Evolutionary conservation across 2,888 invertebrate species (phyloP).

Genomic region (Fissipunctia ypsillon): DNA sequence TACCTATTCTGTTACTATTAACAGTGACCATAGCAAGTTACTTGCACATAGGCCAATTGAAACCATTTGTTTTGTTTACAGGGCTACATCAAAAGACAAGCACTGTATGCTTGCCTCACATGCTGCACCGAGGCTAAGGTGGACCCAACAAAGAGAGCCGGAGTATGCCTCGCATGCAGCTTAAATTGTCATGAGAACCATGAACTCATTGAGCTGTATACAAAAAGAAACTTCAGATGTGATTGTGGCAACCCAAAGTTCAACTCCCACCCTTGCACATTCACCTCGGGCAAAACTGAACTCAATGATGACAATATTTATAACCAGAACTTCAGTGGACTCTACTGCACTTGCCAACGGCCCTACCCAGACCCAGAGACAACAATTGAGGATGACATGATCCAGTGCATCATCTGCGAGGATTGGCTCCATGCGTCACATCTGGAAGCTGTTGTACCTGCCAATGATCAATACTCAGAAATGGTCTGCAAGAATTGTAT

Average conservation of each 20-base stretch:
- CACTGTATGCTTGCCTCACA: constrained; percentile 98
- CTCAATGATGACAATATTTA: constrained; percentile 94
- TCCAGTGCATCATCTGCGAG: constrained; percentile 98
- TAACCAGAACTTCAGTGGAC: constrained; percentile 98
- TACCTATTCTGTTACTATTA: not conserved
- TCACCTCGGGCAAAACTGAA: constrained; percentile 91
- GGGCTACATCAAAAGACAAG: constrained; percentile 98
- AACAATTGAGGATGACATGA: constrained; percentile 96
- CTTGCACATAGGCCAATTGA: not conserved
- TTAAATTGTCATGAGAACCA: constrained; percentile 98
- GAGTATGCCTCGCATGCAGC: constrained; percentile 98
- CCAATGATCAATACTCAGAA: constrained; percentile 93
- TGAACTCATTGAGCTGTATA: constrained; percentile 98
- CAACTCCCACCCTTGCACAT: constrained; percentile 92
- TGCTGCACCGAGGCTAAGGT: constrained; percentile 93
- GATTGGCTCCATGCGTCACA: constrained; percentile 98
- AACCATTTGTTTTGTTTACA: constrained; percentile 80
- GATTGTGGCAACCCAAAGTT: constrained; percentile 97
- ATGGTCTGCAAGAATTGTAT: constrained; percentile 96
- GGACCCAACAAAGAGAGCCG: constrained; percentile 92
- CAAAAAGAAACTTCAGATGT: constrained; percentile 98
- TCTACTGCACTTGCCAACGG: constrained; percentile 97
- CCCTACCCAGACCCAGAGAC: constrained; percentile 98
- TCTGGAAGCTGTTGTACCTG: constrained; percentile 91
- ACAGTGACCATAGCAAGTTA: not conserved